These are phyloP conservation scores for Drosophila setosimentum DNA, from an alignment of 2,888 invertebrate genomes.

Conservation along the genomic window DNA sequence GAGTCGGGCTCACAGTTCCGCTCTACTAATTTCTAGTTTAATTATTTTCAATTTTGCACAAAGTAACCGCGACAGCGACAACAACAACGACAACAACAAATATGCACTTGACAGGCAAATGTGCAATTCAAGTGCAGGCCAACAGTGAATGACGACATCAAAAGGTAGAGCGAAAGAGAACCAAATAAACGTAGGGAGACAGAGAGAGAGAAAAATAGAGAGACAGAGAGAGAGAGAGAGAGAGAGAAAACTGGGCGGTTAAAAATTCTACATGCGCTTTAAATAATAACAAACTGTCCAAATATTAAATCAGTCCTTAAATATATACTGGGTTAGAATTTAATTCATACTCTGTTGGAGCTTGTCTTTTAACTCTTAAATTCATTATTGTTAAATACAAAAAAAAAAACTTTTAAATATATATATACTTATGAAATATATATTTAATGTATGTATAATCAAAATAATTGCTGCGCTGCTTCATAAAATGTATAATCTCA, in stretches of 20 bases:
- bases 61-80: slow-evolving; percentile 68
- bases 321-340: background rate
- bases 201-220: background rate
- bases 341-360: background rate
- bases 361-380: background rate
- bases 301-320: slow-evolving; percentile 27
- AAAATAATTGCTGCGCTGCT: background rate
- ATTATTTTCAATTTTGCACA: slow-evolving; percentile 75
- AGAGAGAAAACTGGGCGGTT: slow-evolving; percentile 36
- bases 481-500: background rate
- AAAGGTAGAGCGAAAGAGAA: background rate
- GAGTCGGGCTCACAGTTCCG: slow-evolving; percentile 56
- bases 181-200: background rate
- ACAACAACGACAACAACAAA: slow-evolving; percentile 42
- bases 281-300: slow-evolving; percentile 41
- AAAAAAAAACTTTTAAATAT: background rate
- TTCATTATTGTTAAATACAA: background rate
- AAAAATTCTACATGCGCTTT: slow-evolving; percentile 65
- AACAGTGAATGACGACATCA: slow-evolving; percentile 29
- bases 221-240: background rate
- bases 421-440: background rate
- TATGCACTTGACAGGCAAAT: slow-evolving; percentile 65
- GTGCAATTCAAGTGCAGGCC: slow-evolving; percentile 66
- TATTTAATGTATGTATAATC: background rate
- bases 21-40: slow-evolving; percentile 78